Conservation (phyloP, 2,888 invertebrate species). For the Cephus spinipes region DNA sequence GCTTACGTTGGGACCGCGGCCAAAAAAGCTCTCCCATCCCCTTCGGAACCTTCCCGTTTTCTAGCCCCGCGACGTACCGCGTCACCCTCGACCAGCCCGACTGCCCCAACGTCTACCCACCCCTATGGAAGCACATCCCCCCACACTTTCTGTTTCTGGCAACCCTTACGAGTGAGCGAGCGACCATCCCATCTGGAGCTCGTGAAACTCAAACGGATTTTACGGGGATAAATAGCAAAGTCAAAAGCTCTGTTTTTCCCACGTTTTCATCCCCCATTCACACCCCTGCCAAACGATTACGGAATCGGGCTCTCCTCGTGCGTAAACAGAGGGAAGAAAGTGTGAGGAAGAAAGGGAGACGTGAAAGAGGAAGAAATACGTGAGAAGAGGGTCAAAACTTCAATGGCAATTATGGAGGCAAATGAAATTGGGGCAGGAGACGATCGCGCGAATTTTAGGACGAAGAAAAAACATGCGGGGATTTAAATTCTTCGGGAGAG, state of each 20-base stretch:
- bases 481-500: too few relatives aligned
- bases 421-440: too few relatives aligned
- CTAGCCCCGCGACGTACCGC: constrained; percentile 6
- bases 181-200: neutral
- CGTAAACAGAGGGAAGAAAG: neutral
- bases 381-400: neutral
- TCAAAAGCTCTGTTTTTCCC: constrained; percentile 40
- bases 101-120: too few relatives aligned
- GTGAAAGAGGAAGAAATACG: neutral
- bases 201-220: constrained; percentile 19
- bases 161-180: too few relatives aligned
- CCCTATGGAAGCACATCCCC: too few relatives aligned
- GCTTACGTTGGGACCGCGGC: constrained; percentile 43
- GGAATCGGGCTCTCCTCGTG: neutral
- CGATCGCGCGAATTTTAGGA: too few relatives aligned
- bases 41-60: neutral
- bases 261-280: constrained; percentile 1
- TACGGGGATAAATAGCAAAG: constrained; percentile 34
- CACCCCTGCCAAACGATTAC: neutral
- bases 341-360: neutral
- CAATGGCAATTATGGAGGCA: too few relatives aligned
- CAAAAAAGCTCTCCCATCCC: constrained; percentile 42
- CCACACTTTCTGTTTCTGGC: too few relatives aligned
- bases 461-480: too few relatives aligned
- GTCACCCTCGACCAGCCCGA: neutral